phyloP scores from a whole-genome alignment of 1,140 invertebrate species.

The Tigriopus japonicus region DNA sequence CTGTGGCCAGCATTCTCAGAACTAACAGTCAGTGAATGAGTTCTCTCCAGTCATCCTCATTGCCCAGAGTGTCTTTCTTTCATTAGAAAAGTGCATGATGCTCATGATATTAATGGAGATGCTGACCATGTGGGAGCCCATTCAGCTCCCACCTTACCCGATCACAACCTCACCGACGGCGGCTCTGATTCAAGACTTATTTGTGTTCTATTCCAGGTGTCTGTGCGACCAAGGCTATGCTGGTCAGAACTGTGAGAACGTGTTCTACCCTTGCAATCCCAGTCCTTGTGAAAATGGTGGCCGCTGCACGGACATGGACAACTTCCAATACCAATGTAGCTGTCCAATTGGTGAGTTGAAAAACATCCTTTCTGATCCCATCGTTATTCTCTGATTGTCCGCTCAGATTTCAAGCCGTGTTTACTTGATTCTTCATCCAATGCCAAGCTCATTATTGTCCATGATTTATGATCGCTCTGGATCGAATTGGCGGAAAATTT shows the following conservation, averaged over 20 bases:
- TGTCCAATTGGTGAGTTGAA: slow-evolving; percentile 55
- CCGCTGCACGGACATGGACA: slow-evolving; percentile 48
- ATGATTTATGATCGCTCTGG: too few species aligned
- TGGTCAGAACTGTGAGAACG: slow-evolving; percentile 68
- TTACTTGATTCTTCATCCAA: too few species aligned
- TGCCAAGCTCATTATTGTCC: too few species aligned
- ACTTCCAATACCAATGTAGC: slow-evolving; percentile 57
- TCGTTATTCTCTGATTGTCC: too few species aligned
- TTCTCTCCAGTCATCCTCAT: too few species aligned
- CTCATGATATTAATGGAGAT: not conserved
- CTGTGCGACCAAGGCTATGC: slow-evolving; percentile 70
- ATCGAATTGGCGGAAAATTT: too few species aligned
- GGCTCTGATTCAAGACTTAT: not conserved
- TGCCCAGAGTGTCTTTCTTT: too few species aligned
- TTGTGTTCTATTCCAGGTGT: slow-evolving; percentile 41
- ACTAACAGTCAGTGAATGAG: too few species aligned
- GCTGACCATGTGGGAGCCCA: slow-evolving; percentile 1
- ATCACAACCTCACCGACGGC: not conserved
- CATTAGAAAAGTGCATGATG: not conserved
- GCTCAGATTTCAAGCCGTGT: too few species aligned
- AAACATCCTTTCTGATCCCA: too few species aligned
- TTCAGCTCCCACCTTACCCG: not conserved
- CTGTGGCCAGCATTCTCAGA: too few species aligned
- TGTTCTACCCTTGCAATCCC: slow-evolving; percentile 73
- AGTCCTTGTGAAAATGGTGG: slow-evolving; percentile 77